Evolutionary conservation across 2,888 invertebrate species (phyloP), one percentile per base, ranked within the genome.

Genomic region (Aphodius sticticus): DNA sequence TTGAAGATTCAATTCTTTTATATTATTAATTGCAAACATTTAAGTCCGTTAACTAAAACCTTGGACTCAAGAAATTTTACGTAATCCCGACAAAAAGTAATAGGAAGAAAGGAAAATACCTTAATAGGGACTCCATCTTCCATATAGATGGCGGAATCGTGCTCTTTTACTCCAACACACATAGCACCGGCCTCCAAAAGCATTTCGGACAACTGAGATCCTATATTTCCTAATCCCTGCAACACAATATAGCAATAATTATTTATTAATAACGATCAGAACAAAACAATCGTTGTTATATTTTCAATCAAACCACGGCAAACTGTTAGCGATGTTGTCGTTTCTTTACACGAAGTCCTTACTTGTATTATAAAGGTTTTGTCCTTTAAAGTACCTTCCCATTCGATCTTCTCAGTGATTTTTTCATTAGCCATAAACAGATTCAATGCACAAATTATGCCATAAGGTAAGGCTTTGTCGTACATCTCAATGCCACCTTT

Each of bases 131-230:
- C 84, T 70, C 89, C 89, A 26, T 85, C 84, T 26, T 82, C 15
- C 78, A 88, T 85, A 80, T 87, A 87, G 26, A 88, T 82, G 78
- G 84, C 85, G 36, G 83, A 84, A 80, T 88, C 86, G 7, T 84
- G 79, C 72, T 89, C 89, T 81, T 85, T 86, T 6, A 89, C 84
- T 0, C 89, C 89, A 37, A 89, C 85, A 81, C 89, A 89, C 76
- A 84, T 84, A 0, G 88, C 88, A 4, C 88, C 88, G 14, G 83
- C 83, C 69, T 84, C 81, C 14, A 84, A 77, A 76, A 89, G 81
- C 76, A 83, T 81, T 37, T 83, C 77, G 6, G 85, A 86, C 53
- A 88, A 82, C 75, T 84, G 82, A 7, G 78, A 80, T 5, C 89
- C 89, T 1, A 87, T 80, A 83, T 86, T 87, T n/a, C 88, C 88